Evolutionary conservation across 2,888 invertebrate genomes (phyloP), one percentile per base, ranked within the genome.

Genomic region (Heteromurus nitidus): DNA sequence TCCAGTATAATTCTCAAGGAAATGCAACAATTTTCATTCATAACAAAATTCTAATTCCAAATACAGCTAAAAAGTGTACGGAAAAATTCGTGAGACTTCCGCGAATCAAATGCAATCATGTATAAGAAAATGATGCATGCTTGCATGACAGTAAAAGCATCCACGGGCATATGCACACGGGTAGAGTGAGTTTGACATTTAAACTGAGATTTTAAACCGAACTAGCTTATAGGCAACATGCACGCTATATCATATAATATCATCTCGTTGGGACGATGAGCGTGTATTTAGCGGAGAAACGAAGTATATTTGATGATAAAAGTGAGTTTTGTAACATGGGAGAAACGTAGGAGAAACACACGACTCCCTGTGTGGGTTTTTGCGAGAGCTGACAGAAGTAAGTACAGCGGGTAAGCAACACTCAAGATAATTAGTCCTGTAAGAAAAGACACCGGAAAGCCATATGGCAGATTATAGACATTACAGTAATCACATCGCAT

Each of bases 401-500:
- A 20, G 20, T 31, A 20, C 74, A 74, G 65, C 44, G 65, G 67
- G 75, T 67, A 67, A 20, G 16, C 67, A 58, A 28, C 50, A 64
- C 65, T 30, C 28, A 75, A 68, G 60, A 76, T 76, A 76, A 76
- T 76, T 68, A 75, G 65, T 75, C 55, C 28, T 55, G 64, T 53
- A 53, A 47, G 44, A 72, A 26, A 68, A 53, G 64, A 67, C 69
- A 77, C 77, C 69, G 77, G 77, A 77, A 77, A 70, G 69, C 77
- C 77, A 68, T 77, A 22, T 53, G 36, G 36, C 64, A 53, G 77
- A 77, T 77, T 77, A 77, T 64, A 70, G 69, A 28, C 28, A 77
- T 77, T 70, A 69, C 69, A 18, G 64, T 77, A 77, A 69, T 77
- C 70, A 68, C 69, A 69, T 76, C 67, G 77, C 77, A 70, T 77